These are phyloP conservation scores for Megaleporinus macrocephalus DNA, from an alignment of 2,113 vertebrate genomes.

Conservation along the genomic window DNA sequence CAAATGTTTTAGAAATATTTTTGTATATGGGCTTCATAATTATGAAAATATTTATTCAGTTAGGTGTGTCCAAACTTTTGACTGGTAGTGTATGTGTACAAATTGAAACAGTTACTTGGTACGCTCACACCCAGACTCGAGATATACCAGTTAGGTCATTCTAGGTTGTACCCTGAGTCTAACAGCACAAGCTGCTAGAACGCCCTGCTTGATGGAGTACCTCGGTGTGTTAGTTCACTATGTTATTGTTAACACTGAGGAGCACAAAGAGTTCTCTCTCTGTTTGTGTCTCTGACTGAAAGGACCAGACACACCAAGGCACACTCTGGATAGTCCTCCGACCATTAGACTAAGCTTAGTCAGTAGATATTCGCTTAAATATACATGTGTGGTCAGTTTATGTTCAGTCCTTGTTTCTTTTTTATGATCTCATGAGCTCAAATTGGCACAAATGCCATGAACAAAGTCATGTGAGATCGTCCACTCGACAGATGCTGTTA, in stretches of 20 bases:
- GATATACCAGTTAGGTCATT: background rate
- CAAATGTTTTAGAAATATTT: too few relatives aligned
- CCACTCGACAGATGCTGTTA: too few relatives aligned
- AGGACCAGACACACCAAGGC: conserved; percentile 19
- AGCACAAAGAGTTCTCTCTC: conserved; percentile 35
- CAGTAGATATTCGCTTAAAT: background rate
- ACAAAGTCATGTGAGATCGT: too few relatives aligned
- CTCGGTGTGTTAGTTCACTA: conserved; percentile 37
- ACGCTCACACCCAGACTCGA: background rate
- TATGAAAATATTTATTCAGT: too few relatives aligned
- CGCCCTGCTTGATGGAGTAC: conserved; percentile 32
- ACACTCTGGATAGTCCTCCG: conserved; percentile 7
- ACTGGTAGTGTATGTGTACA: too few relatives aligned
- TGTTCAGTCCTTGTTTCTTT: too few relatives aligned
- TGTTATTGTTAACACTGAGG: conserved; percentile 52
- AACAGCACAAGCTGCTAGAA: conserved; percentile 3
- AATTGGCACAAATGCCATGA: too few relatives aligned
- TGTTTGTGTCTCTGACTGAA: conserved; percentile 38
- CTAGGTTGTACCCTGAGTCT: background rate
- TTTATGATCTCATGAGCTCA: too few relatives aligned
- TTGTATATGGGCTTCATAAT: too few relatives aligned
- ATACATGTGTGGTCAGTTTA: too few relatives aligned
- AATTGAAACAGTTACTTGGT: background rate
- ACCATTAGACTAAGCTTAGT: background rate
- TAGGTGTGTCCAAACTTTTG: too few relatives aligned